These are phyloP conservation scores for Diaperis boleti DNA, from an alignment of 2,888 invertebrate genomes.

Conservation along the genomic window DNA sequence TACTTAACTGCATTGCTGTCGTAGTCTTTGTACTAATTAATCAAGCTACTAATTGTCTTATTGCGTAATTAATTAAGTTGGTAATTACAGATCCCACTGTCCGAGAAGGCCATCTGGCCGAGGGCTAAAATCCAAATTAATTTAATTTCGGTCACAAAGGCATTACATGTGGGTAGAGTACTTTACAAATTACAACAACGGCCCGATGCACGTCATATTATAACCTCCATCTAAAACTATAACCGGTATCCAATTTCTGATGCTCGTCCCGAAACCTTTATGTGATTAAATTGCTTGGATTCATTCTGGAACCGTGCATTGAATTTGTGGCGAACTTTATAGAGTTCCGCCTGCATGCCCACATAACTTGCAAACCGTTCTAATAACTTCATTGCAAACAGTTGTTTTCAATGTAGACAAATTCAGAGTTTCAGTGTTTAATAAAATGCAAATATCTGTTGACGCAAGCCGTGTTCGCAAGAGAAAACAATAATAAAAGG, in stretches of 20 bases:
- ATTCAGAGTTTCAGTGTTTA: neutral
- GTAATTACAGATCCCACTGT: neutral
- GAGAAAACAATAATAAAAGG: neutral
- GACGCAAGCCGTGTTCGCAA: neutral
- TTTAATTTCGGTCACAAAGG: neutral
- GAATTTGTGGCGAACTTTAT: too few species aligned
- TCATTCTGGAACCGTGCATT: too few species aligned
- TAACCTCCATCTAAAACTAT: too few species aligned
- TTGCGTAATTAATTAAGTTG: neutral
- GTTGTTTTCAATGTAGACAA: neutral
- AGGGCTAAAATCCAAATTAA: neutral
- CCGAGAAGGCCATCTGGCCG: neutral
- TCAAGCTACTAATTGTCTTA: neutral
- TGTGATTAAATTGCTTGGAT: too few species aligned
- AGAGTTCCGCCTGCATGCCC: too few species aligned
- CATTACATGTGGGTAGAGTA: neutral
- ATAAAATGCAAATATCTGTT: neutral
- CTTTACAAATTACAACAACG: neutral
- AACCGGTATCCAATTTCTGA: too few species aligned
- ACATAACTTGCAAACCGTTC: too few species aligned
- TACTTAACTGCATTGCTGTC: neutral
- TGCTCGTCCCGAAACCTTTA: too few species aligned
- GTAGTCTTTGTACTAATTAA: neutral
- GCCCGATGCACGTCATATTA: neutral
- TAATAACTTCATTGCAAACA: neutral